Percentiles rank a stretch among this genome's conserved stretches.
Conservation (phyloP, 1,140 invertebrate genomes). For the Drosophila parabipectinata region DNA sequence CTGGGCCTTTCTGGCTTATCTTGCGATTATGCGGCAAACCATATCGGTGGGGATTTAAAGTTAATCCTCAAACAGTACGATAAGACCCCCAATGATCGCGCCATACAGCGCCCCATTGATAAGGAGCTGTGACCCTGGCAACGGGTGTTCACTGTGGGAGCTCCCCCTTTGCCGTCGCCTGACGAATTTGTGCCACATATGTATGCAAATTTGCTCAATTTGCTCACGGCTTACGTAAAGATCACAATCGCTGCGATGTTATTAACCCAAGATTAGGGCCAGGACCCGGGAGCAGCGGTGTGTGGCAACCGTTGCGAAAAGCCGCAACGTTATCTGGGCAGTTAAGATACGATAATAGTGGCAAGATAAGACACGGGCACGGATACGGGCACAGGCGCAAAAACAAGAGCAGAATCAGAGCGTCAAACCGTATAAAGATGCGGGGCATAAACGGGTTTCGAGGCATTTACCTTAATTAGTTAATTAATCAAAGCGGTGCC, state of each 20-base stretch:
- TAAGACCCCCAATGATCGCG: neutral
- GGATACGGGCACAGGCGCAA: neutral
- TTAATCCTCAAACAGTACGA: constrained; percentile 31
- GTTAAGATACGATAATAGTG: constrained; percentile 53
- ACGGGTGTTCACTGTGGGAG: constrained; percentile 43
- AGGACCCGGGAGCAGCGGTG: no score
- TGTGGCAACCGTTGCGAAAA: constrained; percentile 21
- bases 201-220: constrained; percentile 62
- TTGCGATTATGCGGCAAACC: constrained; percentile 6
- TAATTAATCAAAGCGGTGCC: constrained; percentile 53
- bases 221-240: constrained; percentile 55
- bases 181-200: constrained; percentile 65
- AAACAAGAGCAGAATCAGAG: constrained; percentile 24
- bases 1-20: neutral
- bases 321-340: constrained; percentile 63
- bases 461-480: constrained; percentile 51
- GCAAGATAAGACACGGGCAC: constrained; percentile 18
- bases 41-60: constrained; percentile 2
- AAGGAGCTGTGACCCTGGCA: constrained; percentile 35
- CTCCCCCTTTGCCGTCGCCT: constrained; percentile 9
- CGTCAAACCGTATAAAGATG: constrained; percentile 43
- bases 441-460: constrained; percentile 31
- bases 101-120: constrained; percentile 8
- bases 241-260: constrained; percentile 41
- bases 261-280: constrained; percentile 44